Conservation (phyloP, 2,888 invertebrate genomes). For the Ephialtes manifestator region DNA sequence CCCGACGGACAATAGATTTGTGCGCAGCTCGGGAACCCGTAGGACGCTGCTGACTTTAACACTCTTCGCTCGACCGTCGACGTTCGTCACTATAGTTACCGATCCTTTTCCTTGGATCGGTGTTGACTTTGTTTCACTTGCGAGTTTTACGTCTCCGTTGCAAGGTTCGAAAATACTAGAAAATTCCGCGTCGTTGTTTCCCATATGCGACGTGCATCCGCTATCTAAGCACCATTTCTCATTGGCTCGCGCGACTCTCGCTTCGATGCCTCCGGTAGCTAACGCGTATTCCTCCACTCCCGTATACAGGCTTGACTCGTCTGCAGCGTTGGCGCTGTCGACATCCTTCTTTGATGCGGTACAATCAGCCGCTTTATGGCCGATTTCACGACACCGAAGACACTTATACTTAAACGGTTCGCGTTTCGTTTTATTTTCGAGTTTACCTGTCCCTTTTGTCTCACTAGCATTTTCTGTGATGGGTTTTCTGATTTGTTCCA, state of each 20-base stretch:
- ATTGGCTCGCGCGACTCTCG: background rate
- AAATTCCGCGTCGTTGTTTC: constrained; percentile 46
- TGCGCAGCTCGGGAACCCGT: constrained; percentile 51
- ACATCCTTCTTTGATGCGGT: background rate
- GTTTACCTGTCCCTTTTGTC: background rate
- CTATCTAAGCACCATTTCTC: constrained; percentile 63
- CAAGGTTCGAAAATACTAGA: constrained; percentile 20
- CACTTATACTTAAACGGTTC: constrained; percentile 29
- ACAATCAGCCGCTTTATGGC: constrained; percentile 52
- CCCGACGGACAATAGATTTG: constrained; percentile 55
- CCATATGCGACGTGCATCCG: constrained; percentile 62
- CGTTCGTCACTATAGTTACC: constrained; percentile 18
- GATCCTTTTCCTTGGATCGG: constrained; percentile 47
- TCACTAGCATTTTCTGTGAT: background rate
- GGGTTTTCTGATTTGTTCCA: background rate
- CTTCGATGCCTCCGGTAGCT: background rate
- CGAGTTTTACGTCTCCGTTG: constrained; percentile 57
- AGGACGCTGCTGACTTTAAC: constrained; percentile 47
- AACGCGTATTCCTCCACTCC: background rate
- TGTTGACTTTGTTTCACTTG: constrained; percentile 57
- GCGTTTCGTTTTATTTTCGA: constrained; percentile 10
- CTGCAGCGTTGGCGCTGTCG: constrained; percentile 27
- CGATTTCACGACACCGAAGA: constrained; percentile 46
- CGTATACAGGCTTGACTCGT: constrained; percentile 18
- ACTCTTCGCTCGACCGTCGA: constrained; percentile 28